phyloP scores from a whole-genome alignment of 2,113 vertebrate genomes.

The Pao palembangensis region DNA sequence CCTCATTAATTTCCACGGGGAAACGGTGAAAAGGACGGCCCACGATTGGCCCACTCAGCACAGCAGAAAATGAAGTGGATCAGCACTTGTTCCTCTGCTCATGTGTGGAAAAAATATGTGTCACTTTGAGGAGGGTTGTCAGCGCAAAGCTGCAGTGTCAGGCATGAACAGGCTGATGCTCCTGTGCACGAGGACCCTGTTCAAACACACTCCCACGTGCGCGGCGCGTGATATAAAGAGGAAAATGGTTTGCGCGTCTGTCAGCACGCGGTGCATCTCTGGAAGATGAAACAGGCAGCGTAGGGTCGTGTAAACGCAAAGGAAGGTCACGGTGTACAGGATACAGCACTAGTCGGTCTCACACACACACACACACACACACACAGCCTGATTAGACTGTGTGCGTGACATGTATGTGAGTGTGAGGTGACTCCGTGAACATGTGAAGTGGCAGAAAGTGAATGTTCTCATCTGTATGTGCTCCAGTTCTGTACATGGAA shows the following conservation, averaged over 20 bases:
- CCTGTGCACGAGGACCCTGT: too few species aligned
- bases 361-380: constrained; percentile 1
- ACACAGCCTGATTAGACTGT: background rate
- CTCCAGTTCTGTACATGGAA: constrained; percentile 8
- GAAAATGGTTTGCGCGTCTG: constrained; percentile 27
- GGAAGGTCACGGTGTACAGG: background rate
- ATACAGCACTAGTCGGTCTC: constrained; percentile 6
- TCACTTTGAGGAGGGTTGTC: constrained; percentile 17
- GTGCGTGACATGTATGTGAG: constrained; percentile 1
- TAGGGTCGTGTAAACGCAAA: background rate
- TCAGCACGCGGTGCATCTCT: background rate
- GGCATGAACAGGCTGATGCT: too few species aligned
- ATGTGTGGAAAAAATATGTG: constrained; percentile 3
- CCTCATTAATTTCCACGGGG: too few species aligned
- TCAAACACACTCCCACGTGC: background rate
- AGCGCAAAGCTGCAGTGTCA: constrained; percentile 17
- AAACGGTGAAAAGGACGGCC: constrained; percentile 11
- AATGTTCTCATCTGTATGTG: constrained; percentile 16
- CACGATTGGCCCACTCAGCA: constrained; percentile 25
- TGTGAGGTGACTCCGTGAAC: constrained; percentile 30
- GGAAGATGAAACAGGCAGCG: too few species aligned
- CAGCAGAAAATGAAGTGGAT: constrained; percentile 3
- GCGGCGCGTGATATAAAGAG: constrained; percentile 8
- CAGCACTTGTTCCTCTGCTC: constrained; percentile 27
- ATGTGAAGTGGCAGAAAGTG: constrained; percentile 8